Evolutionary conservation across 2,888 invertebrate genomes (phyloP).

Genomic region (Dynastes maya): DNA sequence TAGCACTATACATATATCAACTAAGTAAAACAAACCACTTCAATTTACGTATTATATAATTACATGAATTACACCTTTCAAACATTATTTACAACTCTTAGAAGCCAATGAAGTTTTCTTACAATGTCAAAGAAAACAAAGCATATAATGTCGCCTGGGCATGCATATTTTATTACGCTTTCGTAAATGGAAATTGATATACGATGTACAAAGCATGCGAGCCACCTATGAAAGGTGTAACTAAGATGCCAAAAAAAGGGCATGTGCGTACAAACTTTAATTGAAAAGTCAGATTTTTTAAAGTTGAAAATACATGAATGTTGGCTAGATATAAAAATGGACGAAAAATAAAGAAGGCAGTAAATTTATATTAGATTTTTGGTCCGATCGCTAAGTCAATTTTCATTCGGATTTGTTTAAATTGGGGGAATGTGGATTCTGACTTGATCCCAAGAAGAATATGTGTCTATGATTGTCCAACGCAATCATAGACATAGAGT

Average conservation of each 20-base stretch:
- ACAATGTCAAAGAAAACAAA: too few species aligned
- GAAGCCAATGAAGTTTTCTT: too few species aligned
- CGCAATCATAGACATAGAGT: too few species aligned
- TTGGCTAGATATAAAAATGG: slow-evolving; percentile 7
- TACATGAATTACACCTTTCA: neutral
- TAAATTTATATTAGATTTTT: slow-evolving; percentile 11
- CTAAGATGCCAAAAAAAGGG: neutral
- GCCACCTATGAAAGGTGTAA: neutral
- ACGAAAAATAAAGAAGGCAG: neutral
- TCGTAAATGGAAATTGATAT: slow-evolving; percentile 9
- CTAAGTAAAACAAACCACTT: neutral
- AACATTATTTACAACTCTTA: too few species aligned
- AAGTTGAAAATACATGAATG: neutral
- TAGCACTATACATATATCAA: too few species aligned
- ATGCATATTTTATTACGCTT: neutral
- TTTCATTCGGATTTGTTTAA: neutral
- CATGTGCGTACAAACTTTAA: too few species aligned
- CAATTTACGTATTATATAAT: neutral
- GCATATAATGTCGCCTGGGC: too few species aligned
- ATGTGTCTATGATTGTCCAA: too few species aligned
- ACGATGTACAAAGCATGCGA: neutral
- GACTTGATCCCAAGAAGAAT: neutral
- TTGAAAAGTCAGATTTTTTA: too few species aligned
- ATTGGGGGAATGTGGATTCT: neutral
- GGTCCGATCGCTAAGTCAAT: neutral